Evolutionary conservation across 2,797 vertebrate genomes (phyloP).

Genomic region (Callimico goeldii): DNA sequence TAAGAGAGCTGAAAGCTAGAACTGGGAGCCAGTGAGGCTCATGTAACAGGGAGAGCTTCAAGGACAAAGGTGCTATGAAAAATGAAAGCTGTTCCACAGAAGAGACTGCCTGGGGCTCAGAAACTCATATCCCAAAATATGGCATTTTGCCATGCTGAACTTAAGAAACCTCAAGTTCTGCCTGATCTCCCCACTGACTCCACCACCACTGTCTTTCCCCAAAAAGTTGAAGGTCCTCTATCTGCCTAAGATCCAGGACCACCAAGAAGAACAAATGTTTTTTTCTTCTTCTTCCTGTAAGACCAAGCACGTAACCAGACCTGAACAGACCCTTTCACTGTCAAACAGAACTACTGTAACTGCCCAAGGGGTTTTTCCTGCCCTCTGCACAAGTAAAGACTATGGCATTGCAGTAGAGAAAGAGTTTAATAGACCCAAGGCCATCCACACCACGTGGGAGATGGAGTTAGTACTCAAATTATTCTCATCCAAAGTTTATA

Average conservation of each 20-base stretch:
- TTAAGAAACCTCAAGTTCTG: background rate
- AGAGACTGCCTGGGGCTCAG: background rate
- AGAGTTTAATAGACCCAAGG: background rate
- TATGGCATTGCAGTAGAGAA: background rate
- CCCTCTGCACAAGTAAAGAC: background rate
- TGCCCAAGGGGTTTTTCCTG: background rate
- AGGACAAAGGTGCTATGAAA: background rate
- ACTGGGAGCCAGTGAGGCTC: background rate
- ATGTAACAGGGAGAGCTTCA: background rate
- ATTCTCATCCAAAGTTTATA: background rate
- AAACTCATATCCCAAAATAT: background rate
- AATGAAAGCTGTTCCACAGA: background rate
- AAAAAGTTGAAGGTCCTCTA: background rate
- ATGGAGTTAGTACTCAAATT: background rate
- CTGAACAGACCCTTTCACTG: background rate
- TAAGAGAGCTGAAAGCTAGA: background rate
- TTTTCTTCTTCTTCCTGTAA: background rate
- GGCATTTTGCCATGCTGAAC: background rate
- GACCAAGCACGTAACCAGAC: background rate
- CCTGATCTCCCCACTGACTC: background rate
- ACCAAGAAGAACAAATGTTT: background rate
- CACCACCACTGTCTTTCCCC: background rate
- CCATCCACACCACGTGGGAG: background rate
- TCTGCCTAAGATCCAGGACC: background rate
- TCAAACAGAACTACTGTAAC: background rate